A percentile compares a stretch with the other conserved stretches of the same genome.
These are phyloP conservation scores for Phataginus tricuspis DNA, from an alignment of 2,797 vertebrate genomes.

Conservation along the genomic window DNA sequence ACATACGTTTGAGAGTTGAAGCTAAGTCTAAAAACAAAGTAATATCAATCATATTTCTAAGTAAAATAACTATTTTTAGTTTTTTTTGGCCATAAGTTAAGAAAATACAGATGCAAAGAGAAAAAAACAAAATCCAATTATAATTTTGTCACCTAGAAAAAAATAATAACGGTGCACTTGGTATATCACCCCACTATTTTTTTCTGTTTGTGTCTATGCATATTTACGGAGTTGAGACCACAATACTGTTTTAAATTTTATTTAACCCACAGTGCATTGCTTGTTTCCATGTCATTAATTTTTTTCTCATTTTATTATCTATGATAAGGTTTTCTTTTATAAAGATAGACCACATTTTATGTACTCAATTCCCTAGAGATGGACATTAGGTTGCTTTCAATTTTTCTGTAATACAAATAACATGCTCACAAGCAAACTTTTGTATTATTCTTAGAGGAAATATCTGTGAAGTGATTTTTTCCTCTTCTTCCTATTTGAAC, in stretches of 20 bases:
- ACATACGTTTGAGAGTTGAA: neutral
- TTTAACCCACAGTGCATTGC: neutral
- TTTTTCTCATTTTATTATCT: neutral
- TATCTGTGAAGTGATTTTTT: neutral
- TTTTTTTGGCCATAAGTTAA: neutral
- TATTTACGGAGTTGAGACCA: neutral
- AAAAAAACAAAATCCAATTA: neutral
- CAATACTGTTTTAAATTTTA: neutral
- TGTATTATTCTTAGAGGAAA: neutral
- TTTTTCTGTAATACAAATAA: neutral
- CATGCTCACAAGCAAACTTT: neutral
- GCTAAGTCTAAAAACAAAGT: neutral
- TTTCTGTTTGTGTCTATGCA: neutral
- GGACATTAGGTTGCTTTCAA: neutral
- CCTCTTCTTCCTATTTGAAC: neutral
- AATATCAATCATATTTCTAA: neutral
- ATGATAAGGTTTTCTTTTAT: neutral
- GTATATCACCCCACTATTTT: neutral
- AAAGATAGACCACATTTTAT: neutral
- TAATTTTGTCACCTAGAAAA: neutral
- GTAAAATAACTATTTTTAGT: slow-evolving; percentile 1
- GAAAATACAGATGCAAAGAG: neutral
- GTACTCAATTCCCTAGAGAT: neutral
- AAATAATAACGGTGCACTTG: neutral
- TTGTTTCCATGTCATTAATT: neutral